Base-by-base conservation (phyloP, 1,140 invertebrate species). In the Parasteatoda tepidariorum region DNA sequence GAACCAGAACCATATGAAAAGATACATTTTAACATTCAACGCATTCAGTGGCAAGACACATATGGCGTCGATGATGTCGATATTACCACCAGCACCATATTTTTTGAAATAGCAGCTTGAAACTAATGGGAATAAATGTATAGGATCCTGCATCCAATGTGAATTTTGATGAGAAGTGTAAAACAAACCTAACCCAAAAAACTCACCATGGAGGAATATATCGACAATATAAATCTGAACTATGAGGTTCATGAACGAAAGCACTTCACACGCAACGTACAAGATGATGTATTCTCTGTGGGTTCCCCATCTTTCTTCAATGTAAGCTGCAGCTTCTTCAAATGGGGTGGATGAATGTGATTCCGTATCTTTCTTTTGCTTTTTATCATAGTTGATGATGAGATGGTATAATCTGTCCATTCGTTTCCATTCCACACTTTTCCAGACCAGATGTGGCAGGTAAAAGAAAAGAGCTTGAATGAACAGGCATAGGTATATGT, bases 11-110 rank as follows among this genome's bases (percentile, higher is more conserved):
- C 96, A 97, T 0, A 97, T 91, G 90, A 97, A 96, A 6, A 97
- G 94, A 91, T 96, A 97, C 88, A 97, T 97, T 90, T 97, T 97
- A 90, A 97, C 96, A 89, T 98, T 98, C 88, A 98, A 95, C 88
- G 87, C 86, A 64, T 87, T 87, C 22, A 84, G 34, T 22, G 84
- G 71, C 55, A 85, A 24, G 3, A 84, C 64, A 34, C 81, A 85
- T 5, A 78, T 26, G 15, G 74, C 62, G 74, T 95, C 96, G 87
- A 94, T 92, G 59, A 91, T 90, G 87, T 95, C 92, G 13, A 87
- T 79, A 22, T 76, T 81, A 11, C 85, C 87, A 15, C 95, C 95
- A 48, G 95, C 91, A 90, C 96, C 96, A 87, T 91, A 96, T 89
- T 95, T 96, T 89, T 94, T 94, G 92, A 97, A 97, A 62, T 94